Conservation (phyloP, 1,140 invertebrate genomes). For the Penaeus japonicus region DNA sequence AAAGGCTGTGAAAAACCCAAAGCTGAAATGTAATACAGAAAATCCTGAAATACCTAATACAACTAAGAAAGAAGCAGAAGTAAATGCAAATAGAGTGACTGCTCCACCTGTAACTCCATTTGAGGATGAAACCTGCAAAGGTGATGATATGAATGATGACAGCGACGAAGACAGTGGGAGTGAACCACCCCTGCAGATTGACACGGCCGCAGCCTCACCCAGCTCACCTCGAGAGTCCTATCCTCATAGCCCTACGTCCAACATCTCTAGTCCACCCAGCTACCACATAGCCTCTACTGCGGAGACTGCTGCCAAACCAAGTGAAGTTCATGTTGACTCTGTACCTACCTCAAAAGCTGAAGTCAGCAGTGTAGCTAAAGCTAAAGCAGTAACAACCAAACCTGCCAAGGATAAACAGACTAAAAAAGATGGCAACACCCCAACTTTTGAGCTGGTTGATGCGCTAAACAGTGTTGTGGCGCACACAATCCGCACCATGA, state of each 20-base stretch:
- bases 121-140: neutral
- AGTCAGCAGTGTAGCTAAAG: neutral
- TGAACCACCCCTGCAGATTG: conserved; percentile 56
- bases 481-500: conserved; percentile 45
- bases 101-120: neutral
- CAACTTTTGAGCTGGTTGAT: conserved; percentile 52
- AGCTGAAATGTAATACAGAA: neutral
- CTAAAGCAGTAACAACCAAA: neutral
- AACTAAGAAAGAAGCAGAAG: neutral
- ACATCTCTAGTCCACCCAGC: neutral
- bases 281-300: neutral
- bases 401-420: conserved; percentile 17
- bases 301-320: neutral
- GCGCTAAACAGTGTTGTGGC: conserved; percentile 43
- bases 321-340: neutral
- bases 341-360: neutral
- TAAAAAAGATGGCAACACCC: conserved; percentile 22
- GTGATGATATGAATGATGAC: neutral
- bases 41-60: neutral
- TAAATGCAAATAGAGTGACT: neutral
- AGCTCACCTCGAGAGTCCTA: conserved; percentile 35
- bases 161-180: conserved; percentile 56
- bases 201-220: conserved; percentile 51
- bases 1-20: neutral
- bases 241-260: conserved; percentile 22